Percentiles rank a stretch among this genome's conserved stretches.
These are phyloP conservation scores for Entomobrya multifasciata DNA, from an alignment of 2,888 invertebrate genomes.

Conservation along the genomic window DNA sequence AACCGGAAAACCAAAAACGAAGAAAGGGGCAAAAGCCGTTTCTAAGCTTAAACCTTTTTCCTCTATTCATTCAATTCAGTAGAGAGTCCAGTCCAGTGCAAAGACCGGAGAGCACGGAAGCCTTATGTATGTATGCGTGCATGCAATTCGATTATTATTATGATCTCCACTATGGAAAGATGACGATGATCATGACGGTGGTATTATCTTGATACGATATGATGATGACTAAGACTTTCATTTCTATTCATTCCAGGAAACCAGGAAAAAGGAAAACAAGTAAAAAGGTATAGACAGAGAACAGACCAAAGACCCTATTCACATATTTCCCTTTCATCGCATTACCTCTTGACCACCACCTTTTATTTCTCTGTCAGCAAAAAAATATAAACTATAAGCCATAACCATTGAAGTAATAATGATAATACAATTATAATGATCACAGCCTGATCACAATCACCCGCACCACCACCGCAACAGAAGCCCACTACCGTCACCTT, in stretches of 20 bases:
- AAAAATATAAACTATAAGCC: neutral
- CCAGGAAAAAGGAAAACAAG: neutral
- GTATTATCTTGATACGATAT: neutral
- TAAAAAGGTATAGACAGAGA: neutral
- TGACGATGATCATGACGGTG: conserved; percentile 3
- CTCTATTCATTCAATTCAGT: too few relatives aligned
- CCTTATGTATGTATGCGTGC: neutral
- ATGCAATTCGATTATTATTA: conserved; percentile 14
- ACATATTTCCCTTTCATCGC: neutral
- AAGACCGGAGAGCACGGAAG: neutral
- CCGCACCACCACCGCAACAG: conserved; percentile 1
- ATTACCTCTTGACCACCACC: conserved; percentile 31
- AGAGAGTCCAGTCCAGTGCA: neutral
- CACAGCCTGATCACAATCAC: neutral
- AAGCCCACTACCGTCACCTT: neutral
- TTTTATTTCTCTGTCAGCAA: neutral
- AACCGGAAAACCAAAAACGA: conserved; percentile 31
- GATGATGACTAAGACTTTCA: conserved; percentile 25
- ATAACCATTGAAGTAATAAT: neutral
- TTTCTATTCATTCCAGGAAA: neutral
- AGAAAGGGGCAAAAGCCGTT: neutral
- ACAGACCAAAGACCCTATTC: neutral
- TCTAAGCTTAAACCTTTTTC: too few relatives aligned
- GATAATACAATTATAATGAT: conserved; percentile 13
- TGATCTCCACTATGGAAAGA: neutral